Conservation (phyloP, 2,888 invertebrate genomes). For the Conops quadrifasciatus region DNA sequence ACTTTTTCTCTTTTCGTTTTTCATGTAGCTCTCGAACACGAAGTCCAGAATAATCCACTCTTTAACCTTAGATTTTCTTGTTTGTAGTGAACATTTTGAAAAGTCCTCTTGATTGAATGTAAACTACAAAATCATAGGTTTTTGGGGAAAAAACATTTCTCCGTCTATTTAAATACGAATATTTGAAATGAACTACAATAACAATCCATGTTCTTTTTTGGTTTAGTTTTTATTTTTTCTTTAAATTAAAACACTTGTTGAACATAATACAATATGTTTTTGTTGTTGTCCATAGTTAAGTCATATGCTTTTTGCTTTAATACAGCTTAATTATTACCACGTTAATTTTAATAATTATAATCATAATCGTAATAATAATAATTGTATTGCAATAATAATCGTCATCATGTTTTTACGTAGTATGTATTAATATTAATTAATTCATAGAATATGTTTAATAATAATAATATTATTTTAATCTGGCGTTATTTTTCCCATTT, state of each 20-base stretch:
- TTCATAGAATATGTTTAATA: neutral
- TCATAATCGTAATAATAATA: constrained; percentile 24
- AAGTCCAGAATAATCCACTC: too few relatives aligned
- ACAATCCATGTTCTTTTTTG: constrained; percentile 1
- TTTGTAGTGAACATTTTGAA: too few relatives aligned
- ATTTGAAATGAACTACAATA: neutral
- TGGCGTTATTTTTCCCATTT: constrained; percentile 24
- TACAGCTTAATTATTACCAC: constrained; percentile 26
- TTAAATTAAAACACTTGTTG: constrained; percentile 57
- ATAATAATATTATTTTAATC: constrained; percentile 14
- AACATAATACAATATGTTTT: constrained; percentile 59
- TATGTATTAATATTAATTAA: constrained; percentile 24
- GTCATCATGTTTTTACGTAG: constrained; percentile 14
- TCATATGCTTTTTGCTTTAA: constrained; percentile 31
- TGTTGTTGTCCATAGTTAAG: constrained; percentile 33
- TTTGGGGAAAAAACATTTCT: too few relatives aligned
- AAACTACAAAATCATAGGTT: too few relatives aligned
- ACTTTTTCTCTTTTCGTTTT: too few relatives aligned
- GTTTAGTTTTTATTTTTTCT: constrained; percentile 43
- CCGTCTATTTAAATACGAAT: too few relatives aligned
- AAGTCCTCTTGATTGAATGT: too few relatives aligned
- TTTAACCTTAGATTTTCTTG: too few relatives aligned
- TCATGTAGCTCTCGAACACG: too few relatives aligned
- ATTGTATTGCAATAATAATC: constrained; percentile 27
- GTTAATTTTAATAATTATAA: constrained; percentile 20